These are phyloP conservation scores for Scomber colias DNA, from an alignment of 2,113 vertebrate genomes.

Conservation along the genomic window DNA sequence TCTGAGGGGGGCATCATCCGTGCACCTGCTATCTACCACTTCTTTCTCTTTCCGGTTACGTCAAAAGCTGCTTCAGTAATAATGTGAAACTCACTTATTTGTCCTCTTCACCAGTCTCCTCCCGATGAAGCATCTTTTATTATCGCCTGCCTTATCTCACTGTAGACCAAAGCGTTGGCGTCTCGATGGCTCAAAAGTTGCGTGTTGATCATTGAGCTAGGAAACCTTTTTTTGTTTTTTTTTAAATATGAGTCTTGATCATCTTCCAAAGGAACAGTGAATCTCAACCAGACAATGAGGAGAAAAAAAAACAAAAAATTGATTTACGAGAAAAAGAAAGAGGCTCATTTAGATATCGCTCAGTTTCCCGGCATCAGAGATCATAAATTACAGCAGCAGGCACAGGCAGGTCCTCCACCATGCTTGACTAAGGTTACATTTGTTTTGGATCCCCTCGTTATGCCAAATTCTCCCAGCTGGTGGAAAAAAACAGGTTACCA, in stretches of 20 bases:
- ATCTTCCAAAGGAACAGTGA: neutral
- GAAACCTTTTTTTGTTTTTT: no score
- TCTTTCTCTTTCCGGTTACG: neutral
- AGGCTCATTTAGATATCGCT: neutral
- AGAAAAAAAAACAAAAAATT: neutral
- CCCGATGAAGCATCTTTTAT: neutral
- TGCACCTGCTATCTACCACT: neutral
- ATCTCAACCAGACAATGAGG: neutral
- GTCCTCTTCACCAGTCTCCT: no score
- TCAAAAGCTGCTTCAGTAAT: neutral
- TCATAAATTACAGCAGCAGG: neutral
- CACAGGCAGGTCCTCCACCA: neutral
- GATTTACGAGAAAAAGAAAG: neutral
- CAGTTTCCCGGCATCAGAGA: conserved; percentile 1
- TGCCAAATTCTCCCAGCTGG: neutral
- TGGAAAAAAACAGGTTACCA: neutral
- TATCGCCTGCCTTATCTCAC: neutral
- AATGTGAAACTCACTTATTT: neutral
- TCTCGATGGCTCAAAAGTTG: no score
- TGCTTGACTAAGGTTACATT: conserved; percentile 9
- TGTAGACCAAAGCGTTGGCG: neutral
- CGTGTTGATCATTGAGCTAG: no score
- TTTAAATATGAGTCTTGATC: neutral
- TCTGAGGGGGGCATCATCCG: no score
- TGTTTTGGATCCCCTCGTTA: neutral